Conservation (phyloP, 2,888 invertebrate species). For the Lepidonotus clava region DNA sequence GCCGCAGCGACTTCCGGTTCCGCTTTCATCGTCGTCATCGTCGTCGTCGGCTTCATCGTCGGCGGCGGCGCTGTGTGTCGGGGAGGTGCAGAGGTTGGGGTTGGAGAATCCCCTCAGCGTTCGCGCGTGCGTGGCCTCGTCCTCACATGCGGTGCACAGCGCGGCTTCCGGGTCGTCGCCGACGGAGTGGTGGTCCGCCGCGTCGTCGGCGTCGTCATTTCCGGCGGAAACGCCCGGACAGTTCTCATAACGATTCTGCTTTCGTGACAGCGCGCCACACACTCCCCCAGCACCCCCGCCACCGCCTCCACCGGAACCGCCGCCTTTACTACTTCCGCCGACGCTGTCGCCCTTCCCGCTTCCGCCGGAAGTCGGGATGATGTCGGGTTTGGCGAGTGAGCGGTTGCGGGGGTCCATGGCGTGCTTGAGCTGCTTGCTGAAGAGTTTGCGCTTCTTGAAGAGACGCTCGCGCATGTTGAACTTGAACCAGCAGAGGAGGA, state of each 20-base stretch:
- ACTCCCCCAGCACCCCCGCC: not conserved
- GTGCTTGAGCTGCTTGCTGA: constrained; percentile 48
- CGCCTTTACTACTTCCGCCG: too few species aligned
- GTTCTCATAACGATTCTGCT: constrained; percentile 14
- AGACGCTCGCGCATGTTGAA: constrained; percentile 61
- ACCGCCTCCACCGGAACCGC: not conserved
- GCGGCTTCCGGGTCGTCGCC: constrained; percentile 42
- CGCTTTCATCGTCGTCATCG: not conserved
- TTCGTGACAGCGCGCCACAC: not conserved
- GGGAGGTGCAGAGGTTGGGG: constrained; percentile 17
- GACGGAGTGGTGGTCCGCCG: not conserved
- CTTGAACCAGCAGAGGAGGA: constrained; percentile 76
- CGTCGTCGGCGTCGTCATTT: not conserved
- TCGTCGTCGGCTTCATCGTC: constrained; percentile 14
- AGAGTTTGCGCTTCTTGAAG: constrained; percentile 46
- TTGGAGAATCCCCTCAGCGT: not conserved
- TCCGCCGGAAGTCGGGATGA: not conserved
- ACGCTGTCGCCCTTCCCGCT: not conserved
- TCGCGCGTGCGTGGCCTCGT: constrained; percentile 8
- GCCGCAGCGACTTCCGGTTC: not conserved
- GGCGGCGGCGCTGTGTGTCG: constrained; percentile 13
- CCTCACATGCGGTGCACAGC: constrained; percentile 20
- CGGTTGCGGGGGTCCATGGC: not conserved
- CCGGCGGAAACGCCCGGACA: not conserved
- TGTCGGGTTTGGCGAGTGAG: not conserved